Base-by-base conservation (phyloP, 2,797 vertebrate species). In the Prunella strophiata region DNA sequence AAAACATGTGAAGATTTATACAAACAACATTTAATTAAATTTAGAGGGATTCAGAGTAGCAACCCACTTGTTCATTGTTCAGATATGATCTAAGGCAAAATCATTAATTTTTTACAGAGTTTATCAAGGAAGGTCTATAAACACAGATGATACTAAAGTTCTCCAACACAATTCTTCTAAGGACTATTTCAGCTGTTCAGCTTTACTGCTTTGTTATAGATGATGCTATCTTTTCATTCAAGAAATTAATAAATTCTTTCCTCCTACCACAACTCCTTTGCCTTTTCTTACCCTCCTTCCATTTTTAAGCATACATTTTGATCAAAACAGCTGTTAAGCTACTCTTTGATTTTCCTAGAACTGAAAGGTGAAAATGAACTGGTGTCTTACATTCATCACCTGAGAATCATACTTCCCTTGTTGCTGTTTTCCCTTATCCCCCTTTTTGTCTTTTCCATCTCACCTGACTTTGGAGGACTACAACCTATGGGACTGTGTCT, bases 401-500 rank as follows among this genome's bases (percentile, higher is more conserved):
- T 45, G 43, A 17, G 10, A 62, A 22, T 59, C 17, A 13, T 25
- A 23, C 5, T 78, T 76, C 50, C 59, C 6, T 67, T 13, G 11
- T 5, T 88, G 34, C 12, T 79, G 2, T 57, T 77, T 85, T 54
- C 22, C 17, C 20, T 63, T 67, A 51, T 80, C 4, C 16, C 21
- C 19, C 19, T 58, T 92, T 52, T 55, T 18, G 18, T 27, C 17
- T 65, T 89, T 88, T 66, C 50, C 42, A 47, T 36, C 32, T 85
- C 38, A 59, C 34, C 26, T 83, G 59, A 45, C 18, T 91, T 73
- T 34, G 36, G 57, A 79, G 34, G 27, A 29, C 36, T 48, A 5
- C 12, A 51, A 1, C 7, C 4, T 48, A 30, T 7, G 2, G 16
- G 11, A 3, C 58, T 3, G 1, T 50, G 32, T 55, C 40, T 74